phyloP scores from a whole-genome alignment of 2,888 invertebrate species.

The Troglohyphantes excavatus region DNA sequence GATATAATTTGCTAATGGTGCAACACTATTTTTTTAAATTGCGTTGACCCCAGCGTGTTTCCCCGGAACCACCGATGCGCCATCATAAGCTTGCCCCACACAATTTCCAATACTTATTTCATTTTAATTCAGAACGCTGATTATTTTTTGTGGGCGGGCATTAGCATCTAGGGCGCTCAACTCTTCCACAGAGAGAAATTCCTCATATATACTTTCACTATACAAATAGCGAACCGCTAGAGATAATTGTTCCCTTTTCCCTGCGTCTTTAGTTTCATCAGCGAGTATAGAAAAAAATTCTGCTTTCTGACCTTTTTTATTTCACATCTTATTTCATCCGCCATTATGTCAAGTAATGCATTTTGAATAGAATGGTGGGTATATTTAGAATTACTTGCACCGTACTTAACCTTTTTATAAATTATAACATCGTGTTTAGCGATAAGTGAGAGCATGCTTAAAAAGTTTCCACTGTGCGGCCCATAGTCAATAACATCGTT shows the following conservation, averaged over 20 bases:
- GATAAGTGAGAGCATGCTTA: constrained; percentile 9
- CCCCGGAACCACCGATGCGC: constrained; percentile 14
- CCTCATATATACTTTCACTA: constrained; percentile 11
- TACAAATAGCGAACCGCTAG: constrained; percentile 11
- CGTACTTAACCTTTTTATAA: background rate
- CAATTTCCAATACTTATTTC: background rate
- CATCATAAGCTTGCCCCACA: constrained; percentile 33
- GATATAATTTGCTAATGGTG: constrained; percentile 11
- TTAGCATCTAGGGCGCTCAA: background rate
- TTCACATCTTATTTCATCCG: background rate
- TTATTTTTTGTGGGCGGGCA: background rate
- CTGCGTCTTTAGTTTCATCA: constrained; percentile 31
- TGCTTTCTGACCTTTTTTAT: background rate
- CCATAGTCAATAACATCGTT: constrained; percentile 11
- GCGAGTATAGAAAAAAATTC: constrained; percentile 20
- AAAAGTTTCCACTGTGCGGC: constrained; percentile 25
- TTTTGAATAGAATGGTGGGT: constrained; percentile 31
- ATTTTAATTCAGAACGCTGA: background rate
- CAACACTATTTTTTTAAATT: background rate
- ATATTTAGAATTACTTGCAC: constrained; percentile 13
- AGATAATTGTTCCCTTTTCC: constrained; percentile 10
- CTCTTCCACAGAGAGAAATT: background rate
- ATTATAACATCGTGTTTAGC: constrained; percentile 20
- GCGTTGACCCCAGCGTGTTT: constrained; percentile 18
- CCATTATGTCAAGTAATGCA: constrained; percentile 31